Evolutionary conservation across 2,888 invertebrate species (phyloP), one percentile per base, ranked within the genome.

Genomic region (Caprella mutica): DNA sequence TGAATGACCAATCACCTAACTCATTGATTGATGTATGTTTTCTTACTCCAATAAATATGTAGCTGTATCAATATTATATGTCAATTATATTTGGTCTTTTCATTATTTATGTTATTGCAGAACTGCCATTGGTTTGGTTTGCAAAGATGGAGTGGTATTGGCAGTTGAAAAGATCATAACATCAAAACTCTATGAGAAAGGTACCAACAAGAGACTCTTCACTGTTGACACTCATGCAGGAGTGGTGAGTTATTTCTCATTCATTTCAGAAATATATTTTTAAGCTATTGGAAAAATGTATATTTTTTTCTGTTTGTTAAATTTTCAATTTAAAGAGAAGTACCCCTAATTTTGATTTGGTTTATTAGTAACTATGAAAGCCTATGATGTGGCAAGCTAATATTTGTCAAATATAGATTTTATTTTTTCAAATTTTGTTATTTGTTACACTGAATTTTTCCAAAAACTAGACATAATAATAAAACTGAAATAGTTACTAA

Each of bases 111-210:
- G 52, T 52, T 33, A 42, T 71, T 72, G 27, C 67, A 82, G 82
- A 9, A 97, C 97, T 60, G 92, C 93, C 14, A 85, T 99, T 66
- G 97, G 87, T 1, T 79, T 99, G 5, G 77, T 90, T 69, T 94
- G 96, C 24, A 94, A 90, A 71, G 93, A 98, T 77, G 91, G 94
- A 55, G 86, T 98, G 3, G 92, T 99, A 5, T 85, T 98, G 70
- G 98, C 93, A 0, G 93, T 97, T 1, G 98, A 99, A 72, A 98
- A 99, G 76, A 79, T 97, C 57, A 84, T 97, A 0, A 85, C 88
- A 21, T 94, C 94, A 3, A 88, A 92, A 71, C 75, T 97, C 24
- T 93, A 93, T 71, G 96, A 96, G 75, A 80, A 83, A 26, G 87
- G 89, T 67, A 87, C 94, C 8, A 94, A 90, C 70, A 84, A 86